These are phyloP conservation scores for Saccostrea cuccullata DNA, from an alignment of 1,140 invertebrate genomes.

Conservation along the genomic window DNA sequence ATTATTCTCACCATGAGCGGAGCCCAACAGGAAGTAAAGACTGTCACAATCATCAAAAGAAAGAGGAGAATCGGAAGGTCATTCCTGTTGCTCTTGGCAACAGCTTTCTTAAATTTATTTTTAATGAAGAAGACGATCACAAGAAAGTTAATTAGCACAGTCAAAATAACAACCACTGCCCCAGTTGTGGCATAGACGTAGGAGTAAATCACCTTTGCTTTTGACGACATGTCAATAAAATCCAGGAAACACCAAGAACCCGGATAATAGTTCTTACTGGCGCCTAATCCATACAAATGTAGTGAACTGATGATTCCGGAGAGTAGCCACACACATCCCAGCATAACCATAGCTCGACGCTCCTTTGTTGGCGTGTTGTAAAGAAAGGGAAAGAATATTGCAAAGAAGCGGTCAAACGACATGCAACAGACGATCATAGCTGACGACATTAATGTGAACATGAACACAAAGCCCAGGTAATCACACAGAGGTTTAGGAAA, in stretches of 20 bases:
- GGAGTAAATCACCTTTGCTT: constrained; percentile 61
- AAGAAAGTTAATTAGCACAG: constrained; percentile 67
- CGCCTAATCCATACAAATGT: constrained; percentile 75
- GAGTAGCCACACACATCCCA: constrained; percentile 68
- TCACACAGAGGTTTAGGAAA: constrained; percentile 69
- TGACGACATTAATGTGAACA: constrained; percentile 75
- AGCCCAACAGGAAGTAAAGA: constrained; percentile 26
- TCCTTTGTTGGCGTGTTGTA: constrained; percentile 71
- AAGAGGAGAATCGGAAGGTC: constrained; percentile 30
- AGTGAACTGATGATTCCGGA: constrained; percentile 70
- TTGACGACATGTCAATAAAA: constrained; percentile 57
- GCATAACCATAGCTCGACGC: constrained; percentile 61
- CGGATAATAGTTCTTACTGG: constrained; percentile 71
- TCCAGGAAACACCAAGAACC: constrained; percentile 79
- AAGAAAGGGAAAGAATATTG: constrained; percentile 76
- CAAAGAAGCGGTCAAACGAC: constrained; percentile 77
- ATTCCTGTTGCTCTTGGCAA: constrained; percentile 82
- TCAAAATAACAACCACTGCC: constrained; percentile 63
- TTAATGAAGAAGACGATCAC: constrained; percentile 58
- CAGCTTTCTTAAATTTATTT: background rate
- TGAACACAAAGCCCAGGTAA: constrained; percentile 76
- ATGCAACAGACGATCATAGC: constrained; percentile 76
- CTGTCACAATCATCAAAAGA: constrained; percentile 1
- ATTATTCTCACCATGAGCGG: constrained; percentile 18
- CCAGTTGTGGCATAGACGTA: constrained; percentile 70